phyloP scores from a whole-genome alignment of 2,113 vertebrate genomes.

The Glaucidium brasilianum region DNA sequence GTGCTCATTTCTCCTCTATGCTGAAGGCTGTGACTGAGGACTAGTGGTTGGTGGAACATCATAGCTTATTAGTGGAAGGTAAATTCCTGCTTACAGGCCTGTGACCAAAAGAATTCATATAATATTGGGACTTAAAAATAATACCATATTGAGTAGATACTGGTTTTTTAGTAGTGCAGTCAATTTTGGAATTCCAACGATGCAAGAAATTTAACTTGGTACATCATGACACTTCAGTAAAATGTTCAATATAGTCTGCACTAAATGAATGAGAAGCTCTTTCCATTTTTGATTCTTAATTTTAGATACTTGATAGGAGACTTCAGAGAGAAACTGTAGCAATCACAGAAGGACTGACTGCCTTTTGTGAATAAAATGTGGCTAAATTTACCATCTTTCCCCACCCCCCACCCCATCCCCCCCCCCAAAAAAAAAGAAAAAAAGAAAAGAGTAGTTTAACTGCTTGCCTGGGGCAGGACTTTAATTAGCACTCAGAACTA shows the following conservation, averaged over 20 bases:
- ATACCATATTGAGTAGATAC: background rate
- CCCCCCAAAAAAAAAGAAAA: too few relatives aligned
- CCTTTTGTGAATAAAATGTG: background rate
- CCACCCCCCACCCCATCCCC: rapidly evolving
- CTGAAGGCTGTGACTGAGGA: background rate
- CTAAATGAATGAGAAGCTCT: background rate
- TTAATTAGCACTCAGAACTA: background rate
- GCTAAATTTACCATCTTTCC: background rate
- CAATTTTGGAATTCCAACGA: background rate
- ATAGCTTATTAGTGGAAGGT: background rate
- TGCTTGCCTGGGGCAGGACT: background rate
- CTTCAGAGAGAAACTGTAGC: background rate
- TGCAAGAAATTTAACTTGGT: background rate
- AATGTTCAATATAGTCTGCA: rapidly evolving
- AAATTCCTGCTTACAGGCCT: background rate
- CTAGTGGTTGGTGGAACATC: background rate
- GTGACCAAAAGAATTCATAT: background rate
- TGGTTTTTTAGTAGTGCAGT: background rate
- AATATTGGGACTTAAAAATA: background rate
- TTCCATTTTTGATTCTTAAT: background rate
- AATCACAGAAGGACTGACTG: background rate
- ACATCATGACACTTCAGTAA: background rate
- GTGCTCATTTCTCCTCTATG: background rate
- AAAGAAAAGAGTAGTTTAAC: background rate
- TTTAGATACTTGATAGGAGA: background rate